Evolutionary conservation across 2,113 vertebrate species (phyloP), one percentile per base, ranked within the genome.

Genomic region (Hippocampus zosterae): DNA sequence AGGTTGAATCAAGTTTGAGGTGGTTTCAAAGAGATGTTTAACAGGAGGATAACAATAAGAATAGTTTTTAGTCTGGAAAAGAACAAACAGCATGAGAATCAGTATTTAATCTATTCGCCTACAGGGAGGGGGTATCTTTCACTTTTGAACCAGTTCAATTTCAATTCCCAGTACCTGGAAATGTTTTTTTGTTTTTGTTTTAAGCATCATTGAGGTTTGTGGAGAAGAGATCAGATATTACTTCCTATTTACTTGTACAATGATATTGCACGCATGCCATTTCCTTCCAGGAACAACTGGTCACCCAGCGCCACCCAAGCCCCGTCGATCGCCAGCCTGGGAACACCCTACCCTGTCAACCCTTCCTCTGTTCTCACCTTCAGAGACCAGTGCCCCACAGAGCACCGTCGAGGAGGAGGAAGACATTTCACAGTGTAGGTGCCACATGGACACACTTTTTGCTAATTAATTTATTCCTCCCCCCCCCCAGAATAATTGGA

Each of bases 361-460:
- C 79, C 62, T 67, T 42, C 23, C 69, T n/a, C 18, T 5, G 12
- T 46, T 68, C 25, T 74, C 70, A 69, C 74, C 56, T 79, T 57
- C 63, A 78, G 72, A 81, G 67, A 72, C 18, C 61, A 53, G 37
- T 65, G 60, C 50, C 56, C 60, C 23, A 70, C 77, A 76, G 56
- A 71, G 65, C 60, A 25, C 69, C 29, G 23, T 11, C 42, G 70
- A 76, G 68, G 40, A 70, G 33, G 79, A 82, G 65, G 75, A 81
- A 82, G 56, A 67, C 13, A 67, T 72, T 78, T 73, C 76, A 66
- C 79, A 75, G 78, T 86, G 84, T 86, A 86, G 81, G 87, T 86
- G 77, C 70, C 74, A 71, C 48, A 78, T 84, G 57, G 80, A 69
- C 44, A 71, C 60, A 41, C 55, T 56, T 69, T 10, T 21, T 50